Conservation (phyloP, 2,888 invertebrate genomes). For the Metopia argyrocephala region DNA sequence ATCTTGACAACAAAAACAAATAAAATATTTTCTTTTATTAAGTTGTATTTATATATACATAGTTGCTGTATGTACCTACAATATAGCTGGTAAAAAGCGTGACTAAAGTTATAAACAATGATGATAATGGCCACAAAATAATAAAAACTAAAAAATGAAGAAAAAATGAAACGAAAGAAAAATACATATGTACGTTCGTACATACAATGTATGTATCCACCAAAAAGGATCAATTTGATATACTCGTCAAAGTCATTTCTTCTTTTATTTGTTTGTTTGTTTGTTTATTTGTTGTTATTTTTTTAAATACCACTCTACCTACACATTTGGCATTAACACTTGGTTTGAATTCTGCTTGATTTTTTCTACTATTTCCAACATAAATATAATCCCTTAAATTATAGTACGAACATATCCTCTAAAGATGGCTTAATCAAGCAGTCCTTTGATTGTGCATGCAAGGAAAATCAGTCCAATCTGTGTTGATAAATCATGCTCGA, state of each 20-base stretch:
- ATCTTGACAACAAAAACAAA: slow-evolving; percentile 32
- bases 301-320: background rate
- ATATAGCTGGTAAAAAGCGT: slow-evolving; percentile 57
- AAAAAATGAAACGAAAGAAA: background rate
- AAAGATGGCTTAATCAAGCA: background rate
- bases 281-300: no score
- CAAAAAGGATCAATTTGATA: slow-evolving; percentile 60
- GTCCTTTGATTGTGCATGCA: background rate
- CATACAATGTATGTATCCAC: slow-evolving; percentile 54
- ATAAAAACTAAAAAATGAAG: slow-evolving; percentile 36
- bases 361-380: no score
- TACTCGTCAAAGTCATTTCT: no score
- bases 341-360: background rate
- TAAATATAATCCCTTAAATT: no score
- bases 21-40: background rate
- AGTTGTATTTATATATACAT: background rate
- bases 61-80: slow-evolving; percentile 42
- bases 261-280: slow-evolving; percentile 36
- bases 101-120: slow-evolving; percentile 58
- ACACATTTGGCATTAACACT: no score
- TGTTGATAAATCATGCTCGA: no score
- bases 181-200: no score
- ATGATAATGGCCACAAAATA: slow-evolving; percentile 45
- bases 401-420: no score
- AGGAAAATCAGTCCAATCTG: background rate